These are phyloP conservation scores for Varanus salvator DNA, from an alignment of 2,113 vertebrate species.

Conservation along the genomic window DNA sequence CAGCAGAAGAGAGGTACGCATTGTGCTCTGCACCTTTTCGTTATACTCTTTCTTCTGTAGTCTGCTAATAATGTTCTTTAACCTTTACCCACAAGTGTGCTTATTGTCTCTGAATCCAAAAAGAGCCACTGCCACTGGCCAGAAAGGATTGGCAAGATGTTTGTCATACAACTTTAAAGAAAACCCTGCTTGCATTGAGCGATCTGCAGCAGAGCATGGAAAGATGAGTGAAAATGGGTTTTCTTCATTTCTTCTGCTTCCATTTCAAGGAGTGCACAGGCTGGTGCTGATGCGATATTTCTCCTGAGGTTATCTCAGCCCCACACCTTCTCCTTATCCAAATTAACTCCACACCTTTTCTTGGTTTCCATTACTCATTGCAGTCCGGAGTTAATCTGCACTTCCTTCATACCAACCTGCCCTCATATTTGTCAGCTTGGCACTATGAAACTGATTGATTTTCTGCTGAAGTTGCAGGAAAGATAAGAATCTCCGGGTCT, in stretches of 20 bases:
- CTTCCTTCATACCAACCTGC: background rate
- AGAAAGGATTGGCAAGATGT: background rate
- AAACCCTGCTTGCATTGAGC: background rate
- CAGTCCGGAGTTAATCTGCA: conserved; percentile 23
- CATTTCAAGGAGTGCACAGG: background rate
- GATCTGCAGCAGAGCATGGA: background rate
- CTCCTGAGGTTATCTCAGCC: background rate
- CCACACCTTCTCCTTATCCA: conserved; percentile 18
- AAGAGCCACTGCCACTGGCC: no score
- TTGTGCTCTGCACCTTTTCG: no score
- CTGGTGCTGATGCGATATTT: background rate
- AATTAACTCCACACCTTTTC: conserved; percentile 13
- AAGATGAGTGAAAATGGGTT: background rate
- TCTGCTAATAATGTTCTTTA: no score
- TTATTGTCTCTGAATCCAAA: no score
- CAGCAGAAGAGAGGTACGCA: no score
- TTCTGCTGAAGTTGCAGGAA: background rate
- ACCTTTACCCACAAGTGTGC: no score
- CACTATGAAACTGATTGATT: conserved; percentile 18
- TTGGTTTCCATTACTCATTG: background rate
- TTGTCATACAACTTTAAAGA: background rate
- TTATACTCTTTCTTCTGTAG: no score
- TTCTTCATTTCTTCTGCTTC: background rate
- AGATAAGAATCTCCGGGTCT: background rate
- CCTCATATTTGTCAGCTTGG: conserved; percentile 14